Evolutionary conservation across 2,797 vertebrate species (phyloP).

Genomic region (Otolemur crassicaudatus): DNA sequence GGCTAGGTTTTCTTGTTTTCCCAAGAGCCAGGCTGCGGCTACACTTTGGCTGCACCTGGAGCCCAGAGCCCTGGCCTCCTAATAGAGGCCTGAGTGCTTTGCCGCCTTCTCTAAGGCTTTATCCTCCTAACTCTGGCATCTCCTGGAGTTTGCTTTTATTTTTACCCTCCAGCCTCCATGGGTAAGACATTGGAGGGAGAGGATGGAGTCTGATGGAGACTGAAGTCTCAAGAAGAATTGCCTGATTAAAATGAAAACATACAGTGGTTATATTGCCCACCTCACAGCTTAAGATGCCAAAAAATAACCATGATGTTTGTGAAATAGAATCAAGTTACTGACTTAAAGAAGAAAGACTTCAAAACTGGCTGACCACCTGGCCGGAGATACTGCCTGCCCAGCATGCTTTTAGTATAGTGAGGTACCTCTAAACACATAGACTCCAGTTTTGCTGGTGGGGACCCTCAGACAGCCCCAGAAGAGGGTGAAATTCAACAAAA

Average conservation of each 20-base stretch:
- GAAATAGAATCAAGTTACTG: not conserved
- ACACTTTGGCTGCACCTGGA: accelerated
- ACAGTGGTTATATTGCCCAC: not conserved
- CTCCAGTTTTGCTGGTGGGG: not conserved
- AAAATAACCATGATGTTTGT: not conserved
- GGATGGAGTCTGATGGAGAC: not conserved
- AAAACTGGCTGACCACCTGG: not conserved
- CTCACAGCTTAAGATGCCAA: not conserved
- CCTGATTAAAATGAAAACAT: slow-evolving; percentile 28
- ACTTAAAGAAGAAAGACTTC: not conserved
- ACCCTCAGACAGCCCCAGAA: not conserved
- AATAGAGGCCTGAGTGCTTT: not conserved
- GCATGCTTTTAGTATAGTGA: accelerated
- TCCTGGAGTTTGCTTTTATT: not conserved
- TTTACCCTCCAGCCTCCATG: not conserved
- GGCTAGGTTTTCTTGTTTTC: not conserved
- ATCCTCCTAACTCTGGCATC: not conserved
- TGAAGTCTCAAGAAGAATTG: not conserved
- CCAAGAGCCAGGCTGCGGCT: not conserved
- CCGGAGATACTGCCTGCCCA: not conserved
- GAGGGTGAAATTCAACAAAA: not conserved
- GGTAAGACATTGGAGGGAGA: not conserved
- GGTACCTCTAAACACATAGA: not conserved
- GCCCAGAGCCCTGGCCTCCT: not conserved
- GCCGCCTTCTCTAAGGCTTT: not conserved